These are phyloP conservation scores for Athene noctua DNA, from an alignment of 2,113 vertebrate species.

Conservation along the genomic window DNA sequence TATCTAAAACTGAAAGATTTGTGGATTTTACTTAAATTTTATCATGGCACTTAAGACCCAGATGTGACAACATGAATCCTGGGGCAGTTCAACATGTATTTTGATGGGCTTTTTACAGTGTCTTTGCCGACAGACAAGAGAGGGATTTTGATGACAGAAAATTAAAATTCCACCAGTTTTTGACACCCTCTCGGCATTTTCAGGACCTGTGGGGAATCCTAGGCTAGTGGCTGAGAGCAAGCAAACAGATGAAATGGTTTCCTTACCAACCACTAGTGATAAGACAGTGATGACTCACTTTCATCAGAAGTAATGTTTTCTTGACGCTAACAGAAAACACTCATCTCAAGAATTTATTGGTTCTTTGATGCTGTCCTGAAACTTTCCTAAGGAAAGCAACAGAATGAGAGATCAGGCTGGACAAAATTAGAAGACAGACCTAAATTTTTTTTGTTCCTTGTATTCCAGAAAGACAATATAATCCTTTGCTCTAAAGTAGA, in stretches of 20 bases:
- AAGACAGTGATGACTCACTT: neutral
- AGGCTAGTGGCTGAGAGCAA: neutral
- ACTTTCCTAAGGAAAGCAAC: neutral
- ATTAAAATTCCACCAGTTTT: neutral
- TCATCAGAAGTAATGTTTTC: neutral
- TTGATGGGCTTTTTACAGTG: neutral
- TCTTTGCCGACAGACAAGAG: neutral
- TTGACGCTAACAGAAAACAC: neutral
- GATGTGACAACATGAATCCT: neutral
- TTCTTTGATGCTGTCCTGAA: neutral
- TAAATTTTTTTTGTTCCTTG: neutral
- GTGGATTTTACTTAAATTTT: neutral
- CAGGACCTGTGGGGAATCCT: neutral
- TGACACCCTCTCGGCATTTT: neutral
- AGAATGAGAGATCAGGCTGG: neutral
- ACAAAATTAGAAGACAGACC: fast-evolving
- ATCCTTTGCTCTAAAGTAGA: neutral
- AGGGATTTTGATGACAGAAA: neutral
- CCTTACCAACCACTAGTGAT: neutral
- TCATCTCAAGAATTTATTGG: neutral
- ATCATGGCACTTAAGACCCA: neutral
- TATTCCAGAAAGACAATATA: neutral
- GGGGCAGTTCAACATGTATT: neutral
- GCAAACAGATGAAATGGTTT: neutral
- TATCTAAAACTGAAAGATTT: neutral